Conservation (phyloP, 1,140 invertebrate genomes). For the Hyposmocoma kahamanoa region DNA sequence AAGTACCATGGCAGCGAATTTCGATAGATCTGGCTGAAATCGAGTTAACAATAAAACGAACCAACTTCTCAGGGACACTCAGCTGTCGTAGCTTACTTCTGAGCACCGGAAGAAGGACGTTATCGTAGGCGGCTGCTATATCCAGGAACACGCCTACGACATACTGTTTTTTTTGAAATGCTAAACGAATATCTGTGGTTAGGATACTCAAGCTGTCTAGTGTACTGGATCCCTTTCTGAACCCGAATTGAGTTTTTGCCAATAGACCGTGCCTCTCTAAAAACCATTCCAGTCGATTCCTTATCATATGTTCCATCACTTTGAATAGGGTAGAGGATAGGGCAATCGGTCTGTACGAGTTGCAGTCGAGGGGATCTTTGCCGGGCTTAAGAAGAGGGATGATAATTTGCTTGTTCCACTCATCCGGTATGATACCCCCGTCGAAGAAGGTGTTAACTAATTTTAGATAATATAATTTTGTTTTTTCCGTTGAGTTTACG, state of each 20-base stretch:
- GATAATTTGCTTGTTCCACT: slow-evolving; percentile 14
- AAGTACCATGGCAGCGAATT: no score
- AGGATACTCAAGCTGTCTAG: no score
- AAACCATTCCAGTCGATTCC: slow-evolving; percentile 13
- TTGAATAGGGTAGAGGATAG: slow-evolving; percentile 7
- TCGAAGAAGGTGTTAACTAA: slow-evolving; percentile 6
- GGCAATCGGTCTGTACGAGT: slow-evolving; percentile 12
- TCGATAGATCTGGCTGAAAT: no score
- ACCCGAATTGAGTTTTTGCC: slow-evolving; percentile 10
- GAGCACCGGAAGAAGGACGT: slow-evolving; percentile 10
- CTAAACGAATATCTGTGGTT: no score
- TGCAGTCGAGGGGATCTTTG: slow-evolving; percentile 6
- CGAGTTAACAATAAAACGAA: no score
- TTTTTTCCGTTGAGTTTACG: not conserved
- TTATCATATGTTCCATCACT: slow-evolving; percentile 12
- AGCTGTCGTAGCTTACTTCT: slow-evolving; percentile 10
- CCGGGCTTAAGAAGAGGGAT: slow-evolving; percentile 11
- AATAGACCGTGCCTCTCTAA: no score
- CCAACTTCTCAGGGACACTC: slow-evolving; percentile 8
- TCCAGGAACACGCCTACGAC: no score
- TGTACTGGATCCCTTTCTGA: slow-evolving; percentile 12
- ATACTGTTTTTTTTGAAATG: no score
- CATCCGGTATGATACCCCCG: slow-evolving; percentile 5
- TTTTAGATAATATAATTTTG: slow-evolving; percentile 1
- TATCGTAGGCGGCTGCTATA: slow-evolving; percentile 17